phyloP scores from a whole-genome alignment of 2,888 invertebrate species.

The Danaus chrysippus region DNA sequence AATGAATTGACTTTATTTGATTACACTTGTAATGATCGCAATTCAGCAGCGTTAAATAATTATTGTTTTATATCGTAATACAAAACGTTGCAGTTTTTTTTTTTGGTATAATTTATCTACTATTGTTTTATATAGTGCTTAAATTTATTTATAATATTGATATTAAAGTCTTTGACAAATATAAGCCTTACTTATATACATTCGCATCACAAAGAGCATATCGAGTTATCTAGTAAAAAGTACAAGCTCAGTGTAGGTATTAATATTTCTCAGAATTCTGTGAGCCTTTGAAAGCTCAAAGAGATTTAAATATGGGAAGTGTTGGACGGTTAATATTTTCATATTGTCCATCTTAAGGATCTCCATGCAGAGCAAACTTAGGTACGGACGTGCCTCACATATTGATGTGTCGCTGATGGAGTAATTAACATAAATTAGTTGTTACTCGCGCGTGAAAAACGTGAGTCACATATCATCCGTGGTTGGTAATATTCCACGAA shows the following conservation, averaged over 20 bases:
- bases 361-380: conserved; percentile 48
- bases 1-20: conserved; percentile 28
- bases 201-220: conserved; percentile 3
- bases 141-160: no score
- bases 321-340: conserved; percentile 32
- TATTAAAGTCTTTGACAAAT: not conserved
- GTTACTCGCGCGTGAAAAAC: conserved; percentile 72
- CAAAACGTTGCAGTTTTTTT: not conserved
- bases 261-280: conserved; percentile 19
- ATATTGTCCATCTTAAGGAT: conserved; percentile 36
- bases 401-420: conserved; percentile 52
- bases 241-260: conserved; percentile 12
- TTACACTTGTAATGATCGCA: conserved; percentile 11
- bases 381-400: conserved; percentile 63
- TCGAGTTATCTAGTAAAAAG: conserved; percentile 10
- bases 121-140: no score
- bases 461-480: conserved; percentile 63
- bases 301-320: conserved; percentile 32
- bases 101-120: not conserved
- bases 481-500: conserved; percentile 38
- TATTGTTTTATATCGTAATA: conserved; percentile 1
- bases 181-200: not conserved
- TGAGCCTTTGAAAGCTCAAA: conserved; percentile 13
- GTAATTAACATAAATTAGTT: conserved; percentile 74
- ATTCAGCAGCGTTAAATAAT: not conserved